Conservation (phyloP, 92 coral and sea anemone genomes). For the Epizoanthus stellaris region DNA sequence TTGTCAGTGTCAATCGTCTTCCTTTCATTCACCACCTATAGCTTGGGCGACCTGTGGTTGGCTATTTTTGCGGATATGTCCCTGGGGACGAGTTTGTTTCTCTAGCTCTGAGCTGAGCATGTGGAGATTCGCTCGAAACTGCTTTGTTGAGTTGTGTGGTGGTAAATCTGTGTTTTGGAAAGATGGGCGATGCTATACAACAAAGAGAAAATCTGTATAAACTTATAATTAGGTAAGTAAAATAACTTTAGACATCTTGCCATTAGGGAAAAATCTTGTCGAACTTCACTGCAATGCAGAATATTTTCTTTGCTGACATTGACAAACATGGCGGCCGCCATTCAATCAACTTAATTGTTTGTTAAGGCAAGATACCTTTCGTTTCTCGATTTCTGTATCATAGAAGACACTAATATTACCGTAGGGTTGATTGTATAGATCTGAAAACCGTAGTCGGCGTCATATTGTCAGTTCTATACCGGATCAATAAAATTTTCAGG, state of each 20-base stretch:
- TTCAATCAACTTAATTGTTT: conserved; percentile 3
- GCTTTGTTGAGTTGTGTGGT: conserved; percentile 15
- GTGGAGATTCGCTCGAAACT: not conserved
- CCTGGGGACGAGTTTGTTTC: too few relatives aligned
- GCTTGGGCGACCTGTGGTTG: too few relatives aligned
- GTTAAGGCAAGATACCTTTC: not conserved
- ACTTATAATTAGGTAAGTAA: conserved; percentile 89
- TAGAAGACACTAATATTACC: too few relatives aligned
- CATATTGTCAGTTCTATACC: too few relatives aligned
- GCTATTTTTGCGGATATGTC: too few relatives aligned
- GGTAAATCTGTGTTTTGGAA: conserved; percentile 3
- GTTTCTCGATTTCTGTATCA: not conserved
- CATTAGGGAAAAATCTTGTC: not conserved
- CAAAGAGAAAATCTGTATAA: conserved; percentile 93
- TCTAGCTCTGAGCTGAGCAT: too few relatives aligned
- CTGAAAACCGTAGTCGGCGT: too few relatives aligned
- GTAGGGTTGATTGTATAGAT: too few relatives aligned
- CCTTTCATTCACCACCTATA: too few relatives aligned
- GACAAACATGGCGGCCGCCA: conserved; percentile 39
- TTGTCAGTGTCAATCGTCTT: too few relatives aligned
- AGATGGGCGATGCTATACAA: conserved; percentile 85
- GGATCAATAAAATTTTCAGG: too few relatives aligned
- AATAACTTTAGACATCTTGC: not conserved
- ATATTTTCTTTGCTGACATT: not conserved
- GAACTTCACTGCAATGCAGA: not conserved